Base-by-base conservation (phyloP, 2,113 vertebrate genomes). In the Pogonocichla stellata region DNA sequence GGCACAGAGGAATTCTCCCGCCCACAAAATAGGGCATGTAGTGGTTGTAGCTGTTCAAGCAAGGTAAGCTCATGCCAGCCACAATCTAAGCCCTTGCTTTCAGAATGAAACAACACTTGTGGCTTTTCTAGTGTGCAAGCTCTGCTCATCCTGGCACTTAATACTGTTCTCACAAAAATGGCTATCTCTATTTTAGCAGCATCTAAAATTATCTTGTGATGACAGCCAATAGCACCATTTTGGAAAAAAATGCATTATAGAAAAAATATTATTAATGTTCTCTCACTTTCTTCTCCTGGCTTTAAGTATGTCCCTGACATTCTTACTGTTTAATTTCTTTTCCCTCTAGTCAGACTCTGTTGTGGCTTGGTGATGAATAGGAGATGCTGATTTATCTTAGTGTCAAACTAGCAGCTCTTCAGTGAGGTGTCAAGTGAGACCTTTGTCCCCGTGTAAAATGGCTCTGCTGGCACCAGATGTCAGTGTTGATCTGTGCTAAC, bases 401-500 rank as follows among this genome's bases (percentile, higher is more conserved):
- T 6, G n/a, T 48, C 77, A 77, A 86, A 43, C n/a, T 5, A 51
- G 78, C 18, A 81, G 40, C 65, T 85, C 48, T 92, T 85, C 80
- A 64, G 80, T 28, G 61, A 66, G 8, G 31, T 28, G 70, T 25
- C 34, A 24, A 17, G 64, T 13, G n/a, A 43, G 66, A 75, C 45
- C 71, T 66, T 71, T 64, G 71, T 56, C 42, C 61, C 54, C 24
- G 57, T 91, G 78, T 54, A 88, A 88, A 93, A 71, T 53, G 70
- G 86, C 47, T 73, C 65, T 48, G 26, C 86, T 93, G 93, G 96
- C 98, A 97, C 93, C 97, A 98, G 98, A 94, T 97, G 98, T 97
- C 98, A 97, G 97, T 98, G 96, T 98, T 96, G 97, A 87, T 61
- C 97, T 75, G 70, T 40, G 28, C 61, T 64, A 8, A 8, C 6